Conservation (phyloP, 2,888 invertebrate genomes). For the Diarsia brunnea region DNA sequence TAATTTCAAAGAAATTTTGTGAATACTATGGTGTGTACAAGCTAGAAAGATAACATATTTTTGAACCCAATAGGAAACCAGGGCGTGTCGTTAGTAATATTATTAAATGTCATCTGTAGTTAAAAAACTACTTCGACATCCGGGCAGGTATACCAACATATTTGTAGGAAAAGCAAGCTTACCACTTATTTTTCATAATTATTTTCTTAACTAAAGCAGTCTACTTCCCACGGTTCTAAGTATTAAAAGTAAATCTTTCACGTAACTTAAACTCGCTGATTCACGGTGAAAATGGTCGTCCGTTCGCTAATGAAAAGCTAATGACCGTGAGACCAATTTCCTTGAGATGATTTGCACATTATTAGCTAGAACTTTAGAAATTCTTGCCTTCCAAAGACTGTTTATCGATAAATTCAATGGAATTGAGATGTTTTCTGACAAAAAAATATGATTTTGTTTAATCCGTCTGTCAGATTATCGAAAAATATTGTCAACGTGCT, state of each 20-base stretch:
- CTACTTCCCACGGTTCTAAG: neutral
- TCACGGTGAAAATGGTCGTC: conserved; percentile 44
- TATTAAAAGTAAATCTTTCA: conserved; percentile 10
- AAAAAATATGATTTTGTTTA: too few relatives aligned
- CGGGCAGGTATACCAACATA: neutral
- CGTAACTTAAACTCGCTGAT: conserved; percentile 24
- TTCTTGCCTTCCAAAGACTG: neutral
- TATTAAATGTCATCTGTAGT: neutral
- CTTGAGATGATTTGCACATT: conserved; percentile 41
- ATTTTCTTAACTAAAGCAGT: neutral
- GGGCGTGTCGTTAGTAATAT: neutral
- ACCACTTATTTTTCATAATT: neutral
- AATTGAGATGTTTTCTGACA: neutral
- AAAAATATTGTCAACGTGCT: too few relatives aligned
- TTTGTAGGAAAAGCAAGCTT: neutral
- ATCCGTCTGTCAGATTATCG: too few relatives aligned
- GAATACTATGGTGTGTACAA: neutral
- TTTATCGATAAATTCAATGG: neutral
- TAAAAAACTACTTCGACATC: too few relatives aligned
- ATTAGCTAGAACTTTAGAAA: conserved; percentile 10
- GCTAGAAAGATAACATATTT: neutral
- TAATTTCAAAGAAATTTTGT: neutral
- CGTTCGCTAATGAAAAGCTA: conserved; percentile 37
- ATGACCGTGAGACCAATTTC: conserved; percentile 39
- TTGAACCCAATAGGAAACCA: neutral